A percentile compares a stretch with the other conserved stretches of the same genome.
Evolutionary conservation across 2,888 invertebrate species (phyloP).

Genomic region (Patella depressa): DNA sequence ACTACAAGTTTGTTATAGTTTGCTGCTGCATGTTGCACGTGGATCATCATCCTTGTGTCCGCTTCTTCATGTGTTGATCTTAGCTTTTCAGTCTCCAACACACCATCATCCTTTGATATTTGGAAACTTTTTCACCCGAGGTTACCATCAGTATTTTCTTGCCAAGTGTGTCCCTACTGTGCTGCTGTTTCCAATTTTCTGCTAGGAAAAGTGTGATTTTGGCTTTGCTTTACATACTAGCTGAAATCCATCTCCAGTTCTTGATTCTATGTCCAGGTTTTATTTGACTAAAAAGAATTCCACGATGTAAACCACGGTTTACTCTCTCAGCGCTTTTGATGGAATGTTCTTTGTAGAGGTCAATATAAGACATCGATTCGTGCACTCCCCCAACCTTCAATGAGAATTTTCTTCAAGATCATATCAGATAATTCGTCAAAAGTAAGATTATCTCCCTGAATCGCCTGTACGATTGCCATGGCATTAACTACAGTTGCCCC

Average conservation of each 20-base stretch:
- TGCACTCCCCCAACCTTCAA: not conserved
- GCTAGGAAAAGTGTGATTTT: not conserved
- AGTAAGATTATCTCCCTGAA: constrained; percentile 20
- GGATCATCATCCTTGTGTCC: too few species aligned
- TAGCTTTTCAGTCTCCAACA: too few species aligned
- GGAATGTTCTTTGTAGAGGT: constrained; percentile 24
- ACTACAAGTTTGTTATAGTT: too few species aligned
- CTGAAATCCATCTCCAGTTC: not conserved
- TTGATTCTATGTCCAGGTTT: not conserved
- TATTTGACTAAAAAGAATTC: not conserved
- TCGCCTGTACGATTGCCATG: constrained; percentile 24
- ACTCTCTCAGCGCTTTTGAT: constrained; percentile 24
- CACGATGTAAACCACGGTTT: not conserved
- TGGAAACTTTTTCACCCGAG: too few species aligned
- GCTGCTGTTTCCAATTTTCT: not conserved
- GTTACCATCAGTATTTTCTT: too few species aligned
- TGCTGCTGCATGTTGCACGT: too few species aligned
- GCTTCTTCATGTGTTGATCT: too few species aligned
- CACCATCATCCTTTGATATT: too few species aligned
- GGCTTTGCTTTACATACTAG: not conserved
- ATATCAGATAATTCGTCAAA: constrained; percentile 22
- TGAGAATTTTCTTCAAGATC: constrained; percentile 12
- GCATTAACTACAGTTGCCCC: constrained; percentile 20
- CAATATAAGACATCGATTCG: constrained; percentile 28
- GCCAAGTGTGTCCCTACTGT: constrained; percentile 6